Conservation (phyloP, 2,113 vertebrate genomes). For the Rhagologus leucostigma region DNA sequence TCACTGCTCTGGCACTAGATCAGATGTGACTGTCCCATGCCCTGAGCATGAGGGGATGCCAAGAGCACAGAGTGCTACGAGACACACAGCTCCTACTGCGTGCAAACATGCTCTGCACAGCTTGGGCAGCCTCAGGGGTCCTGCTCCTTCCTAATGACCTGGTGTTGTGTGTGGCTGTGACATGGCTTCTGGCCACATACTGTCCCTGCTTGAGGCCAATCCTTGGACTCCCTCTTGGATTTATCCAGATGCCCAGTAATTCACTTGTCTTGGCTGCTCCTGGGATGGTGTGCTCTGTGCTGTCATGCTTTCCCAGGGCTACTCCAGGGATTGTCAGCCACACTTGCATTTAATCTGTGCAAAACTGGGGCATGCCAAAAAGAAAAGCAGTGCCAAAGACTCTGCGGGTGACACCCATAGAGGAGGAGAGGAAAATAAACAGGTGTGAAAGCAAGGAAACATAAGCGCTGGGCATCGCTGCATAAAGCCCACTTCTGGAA, state of each 20-base stretch:
- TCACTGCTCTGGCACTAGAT: background rate
- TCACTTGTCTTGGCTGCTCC: background rate
- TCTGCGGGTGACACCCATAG: background rate
- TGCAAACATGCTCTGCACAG: background rate
- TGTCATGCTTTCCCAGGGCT: background rate
- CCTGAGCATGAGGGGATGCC: background rate
- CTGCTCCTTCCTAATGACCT: background rate
- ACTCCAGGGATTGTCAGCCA: background rate
- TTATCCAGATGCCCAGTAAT: background rate
- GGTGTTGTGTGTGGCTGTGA: background rate
- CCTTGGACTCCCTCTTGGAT: background rate
- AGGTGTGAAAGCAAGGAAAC: background rate
- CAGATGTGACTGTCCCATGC: background rate
- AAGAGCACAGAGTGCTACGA: background rate
- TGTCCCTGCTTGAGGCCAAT: background rate
- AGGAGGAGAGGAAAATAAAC: background rate
- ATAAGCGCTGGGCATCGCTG: rapidly evolving
- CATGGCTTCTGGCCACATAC: background rate
- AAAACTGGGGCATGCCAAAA: background rate
- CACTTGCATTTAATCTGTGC: background rate
- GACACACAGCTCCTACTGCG: background rate
- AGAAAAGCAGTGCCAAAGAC: background rate
- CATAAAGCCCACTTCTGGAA: background rate
- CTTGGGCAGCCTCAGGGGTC: background rate
- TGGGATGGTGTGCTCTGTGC: background rate